phyloP scores from a whole-genome alignment of 2,113 vertebrate species.

The Saguinus imperator region DNA sequence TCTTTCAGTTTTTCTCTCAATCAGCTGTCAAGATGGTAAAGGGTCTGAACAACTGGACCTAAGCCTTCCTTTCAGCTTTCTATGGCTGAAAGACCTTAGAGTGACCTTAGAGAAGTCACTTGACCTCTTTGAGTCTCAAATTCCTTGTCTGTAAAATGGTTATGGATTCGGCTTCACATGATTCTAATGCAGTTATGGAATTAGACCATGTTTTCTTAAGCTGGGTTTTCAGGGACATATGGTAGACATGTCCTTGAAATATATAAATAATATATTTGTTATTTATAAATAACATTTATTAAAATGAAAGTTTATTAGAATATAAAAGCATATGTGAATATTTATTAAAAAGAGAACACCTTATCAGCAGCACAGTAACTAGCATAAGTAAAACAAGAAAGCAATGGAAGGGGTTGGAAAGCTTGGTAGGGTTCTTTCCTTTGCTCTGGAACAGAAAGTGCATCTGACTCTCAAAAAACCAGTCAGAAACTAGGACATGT shows the following conservation, averaged over 20 bases:
- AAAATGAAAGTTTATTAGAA: not conserved
- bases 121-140: not conserved
- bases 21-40: not conserved
- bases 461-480: not conserved
- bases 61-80: not conserved
- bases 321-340: not conserved
- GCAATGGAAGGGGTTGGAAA: not conserved
- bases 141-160: not conserved
- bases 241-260: not conserved
- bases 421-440: not conserved
- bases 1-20: not conserved
- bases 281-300: not conserved
- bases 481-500: not conserved
- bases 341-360: not conserved
- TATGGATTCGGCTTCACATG: not conserved
- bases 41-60: not conserved
- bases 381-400: not conserved
- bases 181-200: not conserved
- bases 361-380: not conserved
- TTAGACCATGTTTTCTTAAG: not conserved
- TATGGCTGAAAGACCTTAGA: not conserved
- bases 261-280: too few relatives aligned
- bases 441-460: not conserved
- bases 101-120: not conserved
- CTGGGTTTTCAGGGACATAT: not conserved